Base-by-base conservation (phyloP, 2,888 invertebrate species). In the Meganola albula region DNA sequence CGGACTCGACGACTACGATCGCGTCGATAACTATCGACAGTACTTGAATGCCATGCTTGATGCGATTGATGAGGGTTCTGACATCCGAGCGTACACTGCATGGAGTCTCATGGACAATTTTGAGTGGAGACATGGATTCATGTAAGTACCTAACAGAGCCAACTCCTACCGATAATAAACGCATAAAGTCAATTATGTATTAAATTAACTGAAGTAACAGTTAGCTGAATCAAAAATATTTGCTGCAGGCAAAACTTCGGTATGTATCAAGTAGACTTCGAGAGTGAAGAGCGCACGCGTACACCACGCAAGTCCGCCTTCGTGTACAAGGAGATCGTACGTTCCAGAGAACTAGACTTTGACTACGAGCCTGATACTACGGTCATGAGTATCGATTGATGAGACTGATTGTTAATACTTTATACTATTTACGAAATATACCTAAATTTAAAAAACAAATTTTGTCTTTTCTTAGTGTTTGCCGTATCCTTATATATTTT, bases 231-330 rank as follows among this genome's bases (percentile, higher is more conserved):
- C n/a, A n/a, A n/a, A n/a, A n/a, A n/a, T n/a, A n/a, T n/a, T n/a
- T n/a, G n/a, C n/a, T 48, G 6, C 60, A 90, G 90, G 2, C 74
- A 86, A 44, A 80, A 83, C 45, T 92, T 90, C 66, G 93, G 93
- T 5, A 48, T 93, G 2, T 90, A 90, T 53, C 75, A 87, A 31
- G 90, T 93, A 1, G 88, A 93, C 63, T 90, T 90, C 61, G 67
- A 72, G 8, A 87, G 87, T 48, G 83, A 88, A 0, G 67, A 77
- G 4, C 87, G 89, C 46, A 79, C 87, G 9, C 86, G 93, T 53
- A 88, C 84, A 2, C 86, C 90, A 1, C 92, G 92, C 64, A 74
- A 74, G 23, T 92, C 92, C 1, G 87, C 87, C 1, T 51, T 67
- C 33, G 82, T 87, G 51, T 88, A 80, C 56, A 85, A 80, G 49